phyloP scores from a whole-genome alignment of 2,797 vertebrate species.

The Bucorvus abyssinicus region DNA sequence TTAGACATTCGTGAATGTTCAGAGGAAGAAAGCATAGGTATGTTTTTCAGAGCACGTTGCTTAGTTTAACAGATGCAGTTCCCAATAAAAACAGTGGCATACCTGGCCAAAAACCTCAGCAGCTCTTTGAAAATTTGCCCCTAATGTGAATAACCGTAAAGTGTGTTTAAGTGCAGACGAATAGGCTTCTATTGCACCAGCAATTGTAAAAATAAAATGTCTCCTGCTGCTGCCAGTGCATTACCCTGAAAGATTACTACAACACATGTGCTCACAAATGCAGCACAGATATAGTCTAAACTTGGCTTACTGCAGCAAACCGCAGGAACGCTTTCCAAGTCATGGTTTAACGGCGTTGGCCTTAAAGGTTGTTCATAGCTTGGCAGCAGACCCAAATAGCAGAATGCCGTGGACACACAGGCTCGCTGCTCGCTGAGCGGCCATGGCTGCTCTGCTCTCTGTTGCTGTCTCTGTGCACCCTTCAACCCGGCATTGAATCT shows the following conservation, averaged over 20 bases:
- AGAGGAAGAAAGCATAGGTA: background rate
- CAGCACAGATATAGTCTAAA: constrained; percentile 65
- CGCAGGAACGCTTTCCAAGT: constrained; percentile 64
- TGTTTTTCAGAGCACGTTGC: background rate
- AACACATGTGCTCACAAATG: constrained; percentile 72
- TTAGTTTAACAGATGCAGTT: background rate
- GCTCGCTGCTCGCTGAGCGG: background rate
- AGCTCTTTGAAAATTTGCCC: constrained; percentile 63
- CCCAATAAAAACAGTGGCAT: constrained; percentile 7
- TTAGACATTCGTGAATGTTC: background rate
- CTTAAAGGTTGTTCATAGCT: constrained; percentile 61
- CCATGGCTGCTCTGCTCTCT: background rate
- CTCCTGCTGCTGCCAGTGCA: constrained; percentile 64
- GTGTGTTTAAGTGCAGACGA: constrained; percentile 44
- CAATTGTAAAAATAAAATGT: constrained; percentile 72
- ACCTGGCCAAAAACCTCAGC: constrained; percentile 50
- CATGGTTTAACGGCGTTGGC: constrained; percentile 63
- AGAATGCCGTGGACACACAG: background rate
- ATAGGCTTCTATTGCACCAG: constrained; percentile 45
- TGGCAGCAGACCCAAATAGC: constrained; percentile 14
- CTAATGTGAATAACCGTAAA: constrained; percentile 56
- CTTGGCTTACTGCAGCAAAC: constrained; percentile 61
- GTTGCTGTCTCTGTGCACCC: background rate
- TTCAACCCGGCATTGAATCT: background rate
- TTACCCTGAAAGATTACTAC: constrained; percentile 72